These are phyloP conservation scores for Clinocottus analis DNA, from an alignment of 2,113 vertebrate genomes.

Conservation along the genomic window DNA sequence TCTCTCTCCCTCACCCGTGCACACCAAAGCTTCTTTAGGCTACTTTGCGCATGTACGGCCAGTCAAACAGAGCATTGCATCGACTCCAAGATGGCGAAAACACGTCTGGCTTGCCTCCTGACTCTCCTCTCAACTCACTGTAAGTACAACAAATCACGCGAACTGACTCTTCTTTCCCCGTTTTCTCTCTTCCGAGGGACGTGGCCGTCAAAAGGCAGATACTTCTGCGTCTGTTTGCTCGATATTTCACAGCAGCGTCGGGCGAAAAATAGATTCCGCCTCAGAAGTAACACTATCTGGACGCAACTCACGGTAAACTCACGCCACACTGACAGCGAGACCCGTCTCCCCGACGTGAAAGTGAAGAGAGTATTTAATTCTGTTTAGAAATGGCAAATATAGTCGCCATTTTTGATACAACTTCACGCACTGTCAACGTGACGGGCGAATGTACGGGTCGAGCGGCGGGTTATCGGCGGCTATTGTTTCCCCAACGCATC, in stretches of 20 bases:
- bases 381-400: not conserved
- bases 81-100: conserved; percentile 86
- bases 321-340: conserved; percentile 3
- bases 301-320: conserved; percentile 60
- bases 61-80: conserved; percentile 74
- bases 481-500: conserved; percentile 35
- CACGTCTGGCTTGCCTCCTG: conserved; percentile 81
- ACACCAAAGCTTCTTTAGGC: conserved; percentile 65
- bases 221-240: conserved; percentile 32
- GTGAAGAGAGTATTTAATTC: conserved; percentile 16
- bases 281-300: conserved; percentile 36
- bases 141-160: conserved; percentile 69
- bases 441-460: not conserved
- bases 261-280: not conserved
- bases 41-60: conserved; percentile 84
- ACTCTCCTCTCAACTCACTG: conserved; percentile 83
- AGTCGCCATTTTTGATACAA: conserved; percentile 53
- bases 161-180: not conserved
- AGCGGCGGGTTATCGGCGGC: conserved; percentile 11
- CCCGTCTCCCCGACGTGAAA: not conserved
- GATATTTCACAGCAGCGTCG: not conserved
- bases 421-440: conserved; percentile 4
- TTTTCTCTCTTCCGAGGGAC: not conserved
- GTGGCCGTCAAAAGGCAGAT: not conserved
- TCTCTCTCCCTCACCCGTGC: conserved; percentile 67